Base-by-base conservation (phyloP, 2,113 vertebrate species). In the Platycercus adscitus region DNA sequence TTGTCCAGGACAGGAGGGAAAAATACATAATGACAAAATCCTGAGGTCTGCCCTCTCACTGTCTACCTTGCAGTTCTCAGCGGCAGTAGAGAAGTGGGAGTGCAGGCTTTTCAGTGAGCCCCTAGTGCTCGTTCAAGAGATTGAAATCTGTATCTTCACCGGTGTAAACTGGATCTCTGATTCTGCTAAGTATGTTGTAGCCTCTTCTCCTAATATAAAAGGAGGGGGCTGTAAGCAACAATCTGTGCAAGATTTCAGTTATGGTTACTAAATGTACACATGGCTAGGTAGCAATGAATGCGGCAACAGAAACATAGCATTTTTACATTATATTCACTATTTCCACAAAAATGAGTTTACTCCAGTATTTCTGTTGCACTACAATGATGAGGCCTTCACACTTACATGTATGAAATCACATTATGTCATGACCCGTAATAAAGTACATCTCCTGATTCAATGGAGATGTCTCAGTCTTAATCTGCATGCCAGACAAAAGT, bases 381-480 rank as follows among this genome's bases (percentile, higher is more conserved):
- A 29, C 11, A 16, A 6, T 28, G 25, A 61, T 0, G 1, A 82
- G 55, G 65, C 23, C 47, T 23, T 61, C 73, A 19, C 17, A 35
- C 75, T 92, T 89, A n/a, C 50, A 26, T 6, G 13, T 87, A 44
- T 81, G 73, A 93, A 93, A 92, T 86, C 56, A 43, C 33, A 53
- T 75, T 87, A 47, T 71, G 80, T 94, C 78, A 50, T 8, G 39
- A 77, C 25, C 31, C 6, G 2, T 75, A 95, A 86, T 17, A 64
- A 91, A 95, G 50, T 55, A 68, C 33, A 69, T 26, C 21, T 50
- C 17, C 24, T 61, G 28, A 86, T 39, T 63, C 69, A 93, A 31
- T 5, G 19, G 37, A 20, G 26, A 90, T 37, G 20, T 33, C 77
- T 89, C 43, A 20, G 2, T 5, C 2, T 37, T 86, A 85, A 85